phyloP scores from a whole-genome alignment of 92 coral and sea anemone genomes.

The Zoanthus gigantus region DNA sequence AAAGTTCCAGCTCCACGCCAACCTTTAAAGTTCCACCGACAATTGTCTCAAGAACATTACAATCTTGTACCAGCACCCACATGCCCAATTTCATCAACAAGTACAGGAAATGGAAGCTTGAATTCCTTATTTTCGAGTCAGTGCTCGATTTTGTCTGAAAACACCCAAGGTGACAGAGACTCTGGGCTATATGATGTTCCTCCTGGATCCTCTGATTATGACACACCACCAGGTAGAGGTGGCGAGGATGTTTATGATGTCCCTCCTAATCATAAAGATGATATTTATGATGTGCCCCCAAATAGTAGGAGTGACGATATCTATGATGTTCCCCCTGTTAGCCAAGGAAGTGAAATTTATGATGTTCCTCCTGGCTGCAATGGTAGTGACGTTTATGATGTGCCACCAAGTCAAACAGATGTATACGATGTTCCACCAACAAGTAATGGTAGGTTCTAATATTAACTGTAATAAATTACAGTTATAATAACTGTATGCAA shows the following conservation, averaged over 20 bases:
- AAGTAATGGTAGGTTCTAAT: conserved; percentile 8
- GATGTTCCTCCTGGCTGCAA: conserved; percentile 51
- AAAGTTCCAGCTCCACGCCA: conserved; percentile 54
- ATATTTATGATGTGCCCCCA: conserved; percentile 68
- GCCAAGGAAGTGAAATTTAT: conserved; percentile 23
- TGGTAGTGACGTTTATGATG: conserved; percentile 2
- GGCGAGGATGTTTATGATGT: conserved; percentile 45
- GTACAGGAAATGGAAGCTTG: conserved; percentile 17
- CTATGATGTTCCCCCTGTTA: conserved; percentile 55
- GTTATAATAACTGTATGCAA: no score
- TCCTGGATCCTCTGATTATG: conserved; percentile 42
- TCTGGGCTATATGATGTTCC: conserved; percentile 78
- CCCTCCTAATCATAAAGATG: conserved; percentile 42
- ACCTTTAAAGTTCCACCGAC: conserved; percentile 44
- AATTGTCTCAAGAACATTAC: conserved; percentile 67
- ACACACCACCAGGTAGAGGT: not conserved
- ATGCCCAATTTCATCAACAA: conserved; percentile 35
- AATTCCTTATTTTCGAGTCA: conserved; percentile 54
- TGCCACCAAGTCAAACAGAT: conserved; percentile 32
- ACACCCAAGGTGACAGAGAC: conserved; percentile 61
- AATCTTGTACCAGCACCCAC: conserved; percentile 72
- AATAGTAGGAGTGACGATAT: conserved; percentile 19
- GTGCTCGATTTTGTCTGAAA: conserved; percentile 44
- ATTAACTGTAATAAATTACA: no score
- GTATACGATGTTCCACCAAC: conserved; percentile 64